Evolutionary conservation across 2,797 vertebrate species (phyloP).

Genomic region (Catamblyrhynchus diadema): DNA sequence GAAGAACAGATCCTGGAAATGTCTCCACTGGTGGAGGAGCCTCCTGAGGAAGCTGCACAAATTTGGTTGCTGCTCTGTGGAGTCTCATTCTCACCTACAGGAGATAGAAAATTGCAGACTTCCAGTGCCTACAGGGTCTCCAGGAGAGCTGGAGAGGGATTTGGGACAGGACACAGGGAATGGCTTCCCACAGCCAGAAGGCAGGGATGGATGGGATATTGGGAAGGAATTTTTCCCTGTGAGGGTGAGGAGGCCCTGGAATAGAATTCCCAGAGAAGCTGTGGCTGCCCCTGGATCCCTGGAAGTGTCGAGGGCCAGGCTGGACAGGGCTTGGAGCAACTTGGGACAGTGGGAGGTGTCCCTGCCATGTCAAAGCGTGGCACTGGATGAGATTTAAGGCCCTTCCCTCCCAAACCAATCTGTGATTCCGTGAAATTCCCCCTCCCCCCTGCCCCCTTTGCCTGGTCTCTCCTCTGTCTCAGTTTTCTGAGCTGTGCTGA

Average conservation of each 20-base stretch:
- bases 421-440: background rate
- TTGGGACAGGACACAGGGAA: background rate
- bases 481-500: background rate
- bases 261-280: rapidly evolving
- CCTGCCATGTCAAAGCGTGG: background rate
- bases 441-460: rapidly evolving
- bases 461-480: background rate
- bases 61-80: background rate
- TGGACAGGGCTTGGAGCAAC: rapidly evolving
- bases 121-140: background rate
- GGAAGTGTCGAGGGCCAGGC: rapidly evolving
- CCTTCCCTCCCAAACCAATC: background rate
- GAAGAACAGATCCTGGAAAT: background rate
- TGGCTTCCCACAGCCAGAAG: background rate
- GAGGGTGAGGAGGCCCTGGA: rapidly evolving
- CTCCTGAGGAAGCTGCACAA: background rate
- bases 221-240: rapidly evolving
- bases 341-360: rapidly evolving
- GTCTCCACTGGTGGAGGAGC: background rate
- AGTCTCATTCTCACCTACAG: background rate
- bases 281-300: background rate
- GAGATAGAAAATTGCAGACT: background rate
- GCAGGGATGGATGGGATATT: rapidly evolving
- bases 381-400: background rate
- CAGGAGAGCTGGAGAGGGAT: background rate